A percentile compares a stretch with the other conserved stretches of the same genome.
These are phyloP conservation scores for Agelastica alni DNA, from an alignment of 2,888 invertebrate species.

Conservation along the genomic window DNA sequence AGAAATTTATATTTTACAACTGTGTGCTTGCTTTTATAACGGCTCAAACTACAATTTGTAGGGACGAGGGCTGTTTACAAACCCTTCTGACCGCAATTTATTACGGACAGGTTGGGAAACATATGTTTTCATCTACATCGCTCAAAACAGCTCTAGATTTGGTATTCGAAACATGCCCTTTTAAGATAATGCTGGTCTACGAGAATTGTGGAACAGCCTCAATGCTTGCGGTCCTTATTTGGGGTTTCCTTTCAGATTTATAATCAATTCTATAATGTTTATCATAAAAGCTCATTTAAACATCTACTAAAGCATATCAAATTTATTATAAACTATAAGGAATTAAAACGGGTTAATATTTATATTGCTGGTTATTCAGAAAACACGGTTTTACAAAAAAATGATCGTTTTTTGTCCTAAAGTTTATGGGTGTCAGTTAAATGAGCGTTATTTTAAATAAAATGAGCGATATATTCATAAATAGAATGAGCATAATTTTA, in stretches of 20 bases:
- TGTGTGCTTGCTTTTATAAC: background rate
- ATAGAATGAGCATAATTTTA: no score
- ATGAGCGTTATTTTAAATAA: no score
- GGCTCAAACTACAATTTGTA: slow-evolving; percentile 3
- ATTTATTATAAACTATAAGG: no score
- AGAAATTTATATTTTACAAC: no score
- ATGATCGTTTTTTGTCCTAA: no score
- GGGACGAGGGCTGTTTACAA: slow-evolving; percentile 1
- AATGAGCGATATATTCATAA: no score
- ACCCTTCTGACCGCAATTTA: slow-evolving; percentile 37
- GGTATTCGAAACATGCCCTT: slow-evolving; percentile 31
- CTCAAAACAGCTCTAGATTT: slow-evolving; percentile 34
- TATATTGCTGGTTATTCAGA: no score
- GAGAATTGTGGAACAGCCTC: background rate
- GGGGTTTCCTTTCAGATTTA: slow-evolving; percentile 7
- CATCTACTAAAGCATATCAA: no score
- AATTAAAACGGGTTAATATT: no score
- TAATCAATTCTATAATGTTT: background rate
- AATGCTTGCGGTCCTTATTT: background rate
- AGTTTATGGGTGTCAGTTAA: no score
- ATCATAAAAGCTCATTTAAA: background rate
- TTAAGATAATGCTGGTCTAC: slow-evolving; percentile 2
- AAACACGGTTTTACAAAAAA: no score
- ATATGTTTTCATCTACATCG: slow-evolving; percentile 36
- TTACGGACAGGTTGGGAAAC: slow-evolving; percentile 34